Evolutionary conservation across 2,888 invertebrate genomes (phyloP).

Genomic region (Ommatoiulus sabulosus): DNA sequence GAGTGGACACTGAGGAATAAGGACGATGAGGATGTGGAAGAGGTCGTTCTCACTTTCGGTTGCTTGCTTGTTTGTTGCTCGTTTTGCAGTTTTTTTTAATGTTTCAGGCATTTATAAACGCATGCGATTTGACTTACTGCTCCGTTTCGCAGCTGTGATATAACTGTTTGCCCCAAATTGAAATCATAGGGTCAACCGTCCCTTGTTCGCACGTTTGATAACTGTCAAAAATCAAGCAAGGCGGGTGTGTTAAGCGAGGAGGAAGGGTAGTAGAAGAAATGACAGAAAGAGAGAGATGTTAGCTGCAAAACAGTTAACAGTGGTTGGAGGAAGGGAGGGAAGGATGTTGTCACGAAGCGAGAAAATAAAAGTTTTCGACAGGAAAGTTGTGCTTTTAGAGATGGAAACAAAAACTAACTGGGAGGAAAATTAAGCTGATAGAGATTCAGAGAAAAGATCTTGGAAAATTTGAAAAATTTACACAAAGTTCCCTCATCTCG

Average conservation of each 20-base stretch:
- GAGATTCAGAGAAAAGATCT: background rate
- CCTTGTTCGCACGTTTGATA: conserved; percentile 73
- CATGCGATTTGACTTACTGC: conserved; percentile 80
- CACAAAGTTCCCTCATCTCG: too few species aligned
- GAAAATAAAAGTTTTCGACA: background rate
- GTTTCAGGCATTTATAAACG: conserved; percentile 47
- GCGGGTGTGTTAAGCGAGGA: conserved; percentile 48
- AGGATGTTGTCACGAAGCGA: background rate
- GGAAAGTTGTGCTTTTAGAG: background rate
- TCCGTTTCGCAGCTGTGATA: conserved; percentile 97
- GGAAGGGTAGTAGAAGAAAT: background rate
- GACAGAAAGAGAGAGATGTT: background rate
- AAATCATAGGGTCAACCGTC: conserved; percentile 98
- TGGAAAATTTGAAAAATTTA: background rate
- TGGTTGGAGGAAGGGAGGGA: background rate
- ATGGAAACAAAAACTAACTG: background rate
- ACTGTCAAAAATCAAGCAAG: conserved; percentile 60
- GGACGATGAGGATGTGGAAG: background rate
- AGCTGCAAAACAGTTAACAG: too few species aligned
- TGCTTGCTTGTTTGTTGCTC: background rate
- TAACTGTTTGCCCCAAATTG: conserved; percentile 98
- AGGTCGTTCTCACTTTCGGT: background rate
- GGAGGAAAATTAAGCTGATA: background rate
- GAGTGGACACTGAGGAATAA: background rate
- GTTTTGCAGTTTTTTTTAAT: background rate